phyloP scores from a whole-genome alignment of 2,797 vertebrate genomes.

The Urophycis tenuis region DNA sequence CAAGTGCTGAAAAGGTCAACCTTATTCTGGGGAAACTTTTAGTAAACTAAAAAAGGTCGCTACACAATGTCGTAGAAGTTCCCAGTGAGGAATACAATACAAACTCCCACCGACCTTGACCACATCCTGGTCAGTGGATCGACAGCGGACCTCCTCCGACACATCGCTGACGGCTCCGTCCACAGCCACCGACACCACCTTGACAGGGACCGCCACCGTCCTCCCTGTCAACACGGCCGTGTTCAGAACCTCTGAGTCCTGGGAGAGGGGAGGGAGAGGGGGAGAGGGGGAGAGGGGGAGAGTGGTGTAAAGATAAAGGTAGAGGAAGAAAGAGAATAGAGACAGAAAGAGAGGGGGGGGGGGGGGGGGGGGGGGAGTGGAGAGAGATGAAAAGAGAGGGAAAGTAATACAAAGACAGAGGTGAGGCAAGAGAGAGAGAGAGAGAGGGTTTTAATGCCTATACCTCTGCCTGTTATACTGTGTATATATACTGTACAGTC shows the following conservation, averaged over 20 bases:
- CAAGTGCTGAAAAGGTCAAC: not conserved
- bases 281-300: not conserved
- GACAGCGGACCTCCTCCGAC: slow-evolving; percentile 83
- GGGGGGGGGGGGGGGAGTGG: too few relatives aligned
- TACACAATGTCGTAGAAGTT: not conserved
- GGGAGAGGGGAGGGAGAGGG: slow-evolving; percentile 16
- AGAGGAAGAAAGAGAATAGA: not conserved
- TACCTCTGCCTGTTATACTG: too few relatives aligned
- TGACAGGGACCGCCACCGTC: slow-evolving; percentile 84
- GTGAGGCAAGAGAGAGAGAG: too few relatives aligned
- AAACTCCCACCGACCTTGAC: slow-evolving; percentile 78
- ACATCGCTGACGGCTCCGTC: slow-evolving; percentile 78
- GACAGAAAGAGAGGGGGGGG: too few relatives aligned
- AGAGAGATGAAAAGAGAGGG: too few relatives aligned
- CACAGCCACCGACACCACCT: slow-evolving; percentile 83
- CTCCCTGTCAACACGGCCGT: slow-evolving; percentile 88
- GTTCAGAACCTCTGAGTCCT: slow-evolving; percentile 93
- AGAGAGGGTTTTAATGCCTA: too few relatives aligned
- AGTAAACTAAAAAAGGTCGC: not conserved
- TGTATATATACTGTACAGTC: too few relatives aligned
- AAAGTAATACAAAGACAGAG: too few relatives aligned
- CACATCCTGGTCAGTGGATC: slow-evolving; percentile 82
- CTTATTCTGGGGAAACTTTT: not conserved
- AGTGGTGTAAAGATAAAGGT: too few relatives aligned
- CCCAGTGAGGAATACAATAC: not conserved